Conservation (phyloP, 53 echinoderm and acorn worm species). For the Zoroaster sp. region DNA sequence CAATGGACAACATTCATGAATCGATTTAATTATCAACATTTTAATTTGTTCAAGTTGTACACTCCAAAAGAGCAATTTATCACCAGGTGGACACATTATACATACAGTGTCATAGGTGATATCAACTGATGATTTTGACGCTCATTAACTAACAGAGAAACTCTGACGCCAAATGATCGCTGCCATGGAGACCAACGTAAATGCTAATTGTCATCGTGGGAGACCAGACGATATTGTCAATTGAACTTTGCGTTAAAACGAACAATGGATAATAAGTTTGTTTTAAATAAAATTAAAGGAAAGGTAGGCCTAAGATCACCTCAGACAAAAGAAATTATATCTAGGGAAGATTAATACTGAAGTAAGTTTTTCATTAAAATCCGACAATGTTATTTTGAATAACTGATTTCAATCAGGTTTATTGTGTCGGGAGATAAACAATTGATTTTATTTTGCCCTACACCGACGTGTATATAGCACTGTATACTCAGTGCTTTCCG, state of each 20-base stretch:
- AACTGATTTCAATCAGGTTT: not conserved
- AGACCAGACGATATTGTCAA: not conserved
- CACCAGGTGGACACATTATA: not conserved
- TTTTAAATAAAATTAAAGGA: too few species aligned
- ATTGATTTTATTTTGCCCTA: too few species aligned
- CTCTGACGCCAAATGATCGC: conserved; percentile 6
- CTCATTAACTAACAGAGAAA: not conserved
- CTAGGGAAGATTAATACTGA: too few species aligned
- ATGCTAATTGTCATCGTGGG: not conserved
- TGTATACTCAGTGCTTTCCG: too few species aligned
- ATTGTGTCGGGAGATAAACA: too few species aligned
- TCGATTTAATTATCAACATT: not conserved
- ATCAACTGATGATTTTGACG: not conserved
- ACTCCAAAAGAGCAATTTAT: not conserved
- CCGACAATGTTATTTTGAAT: not conserved
- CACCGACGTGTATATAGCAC: too few species aligned
- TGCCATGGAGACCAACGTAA: conserved; percentile 20
- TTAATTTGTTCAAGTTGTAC: not conserved
- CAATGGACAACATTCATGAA: not conserved
- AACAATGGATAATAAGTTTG: not conserved
- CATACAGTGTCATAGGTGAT: not conserved
- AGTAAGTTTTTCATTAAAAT: too few species aligned
- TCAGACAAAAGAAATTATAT: too few species aligned
- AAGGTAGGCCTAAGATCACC: too few species aligned
- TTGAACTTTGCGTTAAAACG: not conserved